phyloP scores from a whole-genome alignment of 1,140 invertebrate species.

The Brachionus paranguensis region DNA sequence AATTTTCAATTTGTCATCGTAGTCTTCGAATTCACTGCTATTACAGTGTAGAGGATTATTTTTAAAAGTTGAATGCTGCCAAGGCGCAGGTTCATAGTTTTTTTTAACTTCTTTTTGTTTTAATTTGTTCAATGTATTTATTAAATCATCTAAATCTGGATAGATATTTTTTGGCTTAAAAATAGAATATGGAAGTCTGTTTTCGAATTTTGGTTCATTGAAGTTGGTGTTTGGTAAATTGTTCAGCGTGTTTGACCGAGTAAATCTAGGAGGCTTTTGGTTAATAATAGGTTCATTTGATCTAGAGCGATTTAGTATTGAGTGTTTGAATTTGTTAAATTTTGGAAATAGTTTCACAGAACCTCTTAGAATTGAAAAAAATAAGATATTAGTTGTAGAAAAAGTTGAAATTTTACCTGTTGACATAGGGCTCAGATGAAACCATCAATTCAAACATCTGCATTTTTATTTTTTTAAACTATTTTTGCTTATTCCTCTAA shows the following conservation, averaged over 20 bases:
- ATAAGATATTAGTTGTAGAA: not conserved
- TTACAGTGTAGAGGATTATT: not conserved
- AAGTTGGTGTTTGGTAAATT: not conserved
- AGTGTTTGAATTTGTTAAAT: not conserved
- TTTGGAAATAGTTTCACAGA: not conserved
- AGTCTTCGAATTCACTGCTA: not conserved
- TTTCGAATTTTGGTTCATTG: not conserved
- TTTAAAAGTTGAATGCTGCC: constrained; percentile 24
- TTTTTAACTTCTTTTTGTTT: not conserved
- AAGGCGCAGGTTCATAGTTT: not conserved
- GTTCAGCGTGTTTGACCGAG: not conserved
- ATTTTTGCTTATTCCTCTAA: not conserved
- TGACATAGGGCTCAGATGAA: not conserved
- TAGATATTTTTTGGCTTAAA: constrained; percentile 14
- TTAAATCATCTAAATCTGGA: constrained; percentile 6
- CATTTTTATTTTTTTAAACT: not conserved
- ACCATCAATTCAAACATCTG: constrained; percentile 17
- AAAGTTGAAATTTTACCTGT: not conserved
- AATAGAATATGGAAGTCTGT: not conserved
- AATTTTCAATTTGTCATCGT: not conserved
- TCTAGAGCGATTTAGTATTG: not conserved
- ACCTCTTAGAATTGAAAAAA: not conserved
- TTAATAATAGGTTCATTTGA: not conserved
- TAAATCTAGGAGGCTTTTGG: not conserved
- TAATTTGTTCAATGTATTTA: not conserved